Conservation (phyloP, 2,113 vertebrate genomes). For the Morone saxatilis region DNA sequence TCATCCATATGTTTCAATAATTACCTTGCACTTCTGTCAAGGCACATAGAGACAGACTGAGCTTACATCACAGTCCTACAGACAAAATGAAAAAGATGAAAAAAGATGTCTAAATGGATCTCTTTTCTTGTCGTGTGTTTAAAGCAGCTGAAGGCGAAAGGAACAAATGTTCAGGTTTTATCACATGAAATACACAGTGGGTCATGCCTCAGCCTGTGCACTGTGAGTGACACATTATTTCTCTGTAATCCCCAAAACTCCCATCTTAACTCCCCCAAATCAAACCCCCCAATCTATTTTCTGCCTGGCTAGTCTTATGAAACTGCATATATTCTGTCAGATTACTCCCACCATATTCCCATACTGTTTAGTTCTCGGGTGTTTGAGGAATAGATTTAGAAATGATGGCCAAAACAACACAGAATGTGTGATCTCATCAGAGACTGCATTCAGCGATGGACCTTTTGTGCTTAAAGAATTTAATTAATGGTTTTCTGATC, state of each 20-base stretch:
- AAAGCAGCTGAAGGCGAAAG: slow-evolving; percentile 51
- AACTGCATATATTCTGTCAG: slow-evolving; percentile 90
- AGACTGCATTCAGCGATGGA: slow-evolving; percentile 25
- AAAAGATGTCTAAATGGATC: slow-evolving; percentile 11
- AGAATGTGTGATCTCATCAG: slow-evolving; percentile 30
- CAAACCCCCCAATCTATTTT: slow-evolving; percentile 88
- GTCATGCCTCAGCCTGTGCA: slow-evolving; percentile 62
- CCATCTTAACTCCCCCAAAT: slow-evolving; percentile 60
- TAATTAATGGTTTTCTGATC: slow-evolving; percentile 36
- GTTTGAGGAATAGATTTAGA: slow-evolving; percentile 59
- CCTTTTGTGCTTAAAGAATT: slow-evolving; percentile 31
- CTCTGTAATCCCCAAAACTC: slow-evolving; percentile 69
- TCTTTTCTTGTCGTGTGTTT: slow-evolving; percentile 9
- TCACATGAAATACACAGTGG: slow-evolving; percentile 42
- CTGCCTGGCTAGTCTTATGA: slow-evolving; percentile 90
- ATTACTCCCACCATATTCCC: slow-evolving; percentile 67
- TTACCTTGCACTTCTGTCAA: slow-evolving; percentile 74
- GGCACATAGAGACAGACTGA: slow-evolving; percentile 44
- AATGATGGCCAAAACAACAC: slow-evolving; percentile 47
- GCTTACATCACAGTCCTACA: slow-evolving; percentile 2
- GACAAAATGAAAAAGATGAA: slow-evolving; percentile 22
- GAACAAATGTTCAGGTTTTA: slow-evolving; percentile 66
- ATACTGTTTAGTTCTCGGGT: slow-evolving; percentile 54
- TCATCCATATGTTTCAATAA: slow-evolving; percentile 82
- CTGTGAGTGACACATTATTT: slow-evolving; percentile 89